Base-by-base conservation (phyloP, 2,888 invertebrate species). In the Tetropium fuscum region DNA sequence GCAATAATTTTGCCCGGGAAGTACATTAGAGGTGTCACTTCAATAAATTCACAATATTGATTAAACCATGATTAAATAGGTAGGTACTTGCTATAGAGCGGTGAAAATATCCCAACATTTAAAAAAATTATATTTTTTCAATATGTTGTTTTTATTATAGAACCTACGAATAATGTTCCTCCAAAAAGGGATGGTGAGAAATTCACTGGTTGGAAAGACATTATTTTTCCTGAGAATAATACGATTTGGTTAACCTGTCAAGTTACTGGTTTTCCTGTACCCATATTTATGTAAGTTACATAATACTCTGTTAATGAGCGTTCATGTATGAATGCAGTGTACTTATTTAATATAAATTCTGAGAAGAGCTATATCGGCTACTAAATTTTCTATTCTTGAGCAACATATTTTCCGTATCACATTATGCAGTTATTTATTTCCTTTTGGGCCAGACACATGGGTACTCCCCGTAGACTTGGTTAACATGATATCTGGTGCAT, bases 221-320 rank as follows among this genome's bases (percentile, higher is more conserved):
- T 87, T 73, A 80, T 81, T 78, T 85, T 88, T 71, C 79, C 82
- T 54, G 80, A 81, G 76, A 81, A 78, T 62, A 80, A 80, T 69
- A 83, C 84, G 70, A 86, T 87, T 64, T 89, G 88, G 80, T 81
- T 91, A 78, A 87, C 87, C 67, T 91, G 91, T 70, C 84, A 84
- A 74, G 85, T 86, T 60, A 83, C 85, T 60, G 85, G 83, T 43
- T 86, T 82, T 73, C 86, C 85, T 57, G 83, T 85, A 54, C 86
- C 86, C 5, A 76, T 82, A 66, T 86, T 62, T 53, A 53, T 69
- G 70, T 70, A 68, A 69, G 70, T 70, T 48, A 19, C 7, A n/a
- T n/a, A n/a, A n/a, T n/a, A n/a, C n/a, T n/a, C n/a, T n/a, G n/a
- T n/a, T n/a, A n/a, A n/a, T n/a, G n/a, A n/a, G n/a, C n/a, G n/a